Conservation (phyloP, 1,140 invertebrate species). For the Meloidogyne hapla region DNA sequence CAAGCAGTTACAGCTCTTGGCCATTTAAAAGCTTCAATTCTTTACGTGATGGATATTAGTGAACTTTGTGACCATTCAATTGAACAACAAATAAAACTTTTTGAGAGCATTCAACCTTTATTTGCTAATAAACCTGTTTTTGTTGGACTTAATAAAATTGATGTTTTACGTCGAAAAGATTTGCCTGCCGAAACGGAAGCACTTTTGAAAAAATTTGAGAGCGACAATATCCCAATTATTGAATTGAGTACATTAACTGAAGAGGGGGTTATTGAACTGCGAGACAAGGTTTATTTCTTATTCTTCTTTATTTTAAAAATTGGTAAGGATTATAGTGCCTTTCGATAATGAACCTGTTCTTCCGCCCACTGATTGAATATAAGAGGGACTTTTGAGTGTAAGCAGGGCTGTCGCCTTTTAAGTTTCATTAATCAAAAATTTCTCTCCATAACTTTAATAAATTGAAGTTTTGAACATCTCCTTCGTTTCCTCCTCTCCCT, state of each 20-base stretch:
- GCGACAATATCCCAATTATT: constrained; percentile 75
- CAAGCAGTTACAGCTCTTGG: constrained; percentile 96
- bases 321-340: no score
- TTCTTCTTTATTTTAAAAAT: no score
- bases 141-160: constrained; percentile 88
- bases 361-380: no score
- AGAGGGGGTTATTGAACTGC: constrained; percentile 88
- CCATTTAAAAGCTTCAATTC: constrained; percentile 85
- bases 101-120: constrained; percentile 89
- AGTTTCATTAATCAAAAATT: no score
- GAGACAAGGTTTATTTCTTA: constrained; percentile 69
- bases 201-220: constrained; percentile 69
- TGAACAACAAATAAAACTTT: constrained; percentile 85
- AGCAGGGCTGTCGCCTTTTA: no score
- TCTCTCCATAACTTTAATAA: no score
- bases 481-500: no score
- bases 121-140: constrained; percentile 94
- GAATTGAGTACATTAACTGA: constrained; percentile 90
- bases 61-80: constrained; percentile 92
- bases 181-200: constrained; percentile 73
- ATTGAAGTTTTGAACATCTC: no score
- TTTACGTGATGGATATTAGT: constrained; percentile 92
- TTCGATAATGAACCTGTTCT: no score
- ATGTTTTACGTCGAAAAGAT: constrained; percentile 80
- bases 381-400: no score